Conservation (phyloP, 2,797 vertebrate genomes). For the Smutsia gigantea region DNA sequence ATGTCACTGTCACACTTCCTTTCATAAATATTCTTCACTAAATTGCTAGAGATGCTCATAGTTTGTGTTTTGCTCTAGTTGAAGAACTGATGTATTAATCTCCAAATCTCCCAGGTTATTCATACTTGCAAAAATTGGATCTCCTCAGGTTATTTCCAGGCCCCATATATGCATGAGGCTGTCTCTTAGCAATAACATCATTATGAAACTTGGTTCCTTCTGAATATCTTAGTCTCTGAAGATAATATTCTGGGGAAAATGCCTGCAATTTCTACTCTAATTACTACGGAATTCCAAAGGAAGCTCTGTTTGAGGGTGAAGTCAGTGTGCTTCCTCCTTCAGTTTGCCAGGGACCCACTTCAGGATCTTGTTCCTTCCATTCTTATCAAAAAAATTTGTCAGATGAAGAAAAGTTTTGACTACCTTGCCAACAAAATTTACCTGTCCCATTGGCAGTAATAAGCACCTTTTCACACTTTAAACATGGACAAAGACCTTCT, state of each 20-base stretch:
- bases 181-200: constrained; percentile 15
- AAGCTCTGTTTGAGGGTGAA: background rate
- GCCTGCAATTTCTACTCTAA: constrained; percentile 26
- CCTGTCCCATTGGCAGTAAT: background rate
- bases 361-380: background rate
- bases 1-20: background rate
- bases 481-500: background rate
- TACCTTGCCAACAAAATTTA: background rate
- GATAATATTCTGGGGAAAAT: background rate
- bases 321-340: constrained; percentile 8
- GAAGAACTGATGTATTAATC: constrained; percentile 23
- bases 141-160: constrained; percentile 34
- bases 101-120: background rate
- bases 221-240: constrained; percentile 54
- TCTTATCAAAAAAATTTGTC: background rate
- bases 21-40: constrained; percentile 14
- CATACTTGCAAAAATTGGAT: constrained; percentile 58
- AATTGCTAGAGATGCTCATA: background rate
- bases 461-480: background rate
- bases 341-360: constrained; percentile 11
- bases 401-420: constrained; percentile 19
- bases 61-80: constrained; percentile 6
- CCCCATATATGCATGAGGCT: background rate
- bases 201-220: constrained; percentile 38
- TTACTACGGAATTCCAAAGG: background rate